phyloP scores from a whole-genome alignment of 2,888 invertebrate genomes.

The Cheiracanthium punctorium region DNA sequence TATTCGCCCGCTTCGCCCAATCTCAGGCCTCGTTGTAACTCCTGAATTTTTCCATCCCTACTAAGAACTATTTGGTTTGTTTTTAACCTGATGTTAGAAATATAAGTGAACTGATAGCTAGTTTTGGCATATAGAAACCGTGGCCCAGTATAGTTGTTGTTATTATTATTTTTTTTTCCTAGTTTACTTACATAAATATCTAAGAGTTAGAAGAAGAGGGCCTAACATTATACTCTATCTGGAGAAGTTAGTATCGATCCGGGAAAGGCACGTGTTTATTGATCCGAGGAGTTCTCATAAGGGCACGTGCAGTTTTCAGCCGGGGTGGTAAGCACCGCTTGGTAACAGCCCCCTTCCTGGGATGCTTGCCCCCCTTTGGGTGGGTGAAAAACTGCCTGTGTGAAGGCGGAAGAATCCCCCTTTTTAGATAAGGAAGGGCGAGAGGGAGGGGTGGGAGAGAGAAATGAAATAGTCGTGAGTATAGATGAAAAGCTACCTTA shows the following conservation, averaged over 20 bases:
- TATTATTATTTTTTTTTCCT: too few relatives aligned
- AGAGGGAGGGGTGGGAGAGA: background rate
- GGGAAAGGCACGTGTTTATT: constrained; percentile 53
- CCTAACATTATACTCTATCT: constrained; percentile 27
- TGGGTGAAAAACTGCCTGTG: background rate
- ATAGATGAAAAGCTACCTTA: background rate
- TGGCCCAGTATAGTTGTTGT: too few relatives aligned
- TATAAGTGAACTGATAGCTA: too few relatives aligned
- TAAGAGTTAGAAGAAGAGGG: background rate
- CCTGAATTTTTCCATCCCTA: background rate
- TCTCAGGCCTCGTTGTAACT: constrained; percentile 28
- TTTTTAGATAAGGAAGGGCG: background rate
- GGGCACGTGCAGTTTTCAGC: constrained; percentile 51
- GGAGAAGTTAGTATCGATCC: constrained; percentile 56
- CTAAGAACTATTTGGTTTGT: too few relatives aligned
- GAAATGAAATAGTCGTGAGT: background rate
- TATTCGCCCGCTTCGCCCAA: constrained; percentile 18
- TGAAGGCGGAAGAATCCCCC: background rate
- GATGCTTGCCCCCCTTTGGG: too few relatives aligned
- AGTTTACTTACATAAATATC: too few relatives aligned
- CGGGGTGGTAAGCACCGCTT: constrained; percentile 26
- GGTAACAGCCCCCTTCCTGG: constrained; percentile 18
- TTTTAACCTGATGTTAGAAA: too few relatives aligned
- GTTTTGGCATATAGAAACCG: too few relatives aligned
- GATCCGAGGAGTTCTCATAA: constrained; percentile 35